These are phyloP conservation scores for Leucosticte australis DNA, from an alignment of 2,113 vertebrate genomes.

Conservation along the genomic window DNA sequence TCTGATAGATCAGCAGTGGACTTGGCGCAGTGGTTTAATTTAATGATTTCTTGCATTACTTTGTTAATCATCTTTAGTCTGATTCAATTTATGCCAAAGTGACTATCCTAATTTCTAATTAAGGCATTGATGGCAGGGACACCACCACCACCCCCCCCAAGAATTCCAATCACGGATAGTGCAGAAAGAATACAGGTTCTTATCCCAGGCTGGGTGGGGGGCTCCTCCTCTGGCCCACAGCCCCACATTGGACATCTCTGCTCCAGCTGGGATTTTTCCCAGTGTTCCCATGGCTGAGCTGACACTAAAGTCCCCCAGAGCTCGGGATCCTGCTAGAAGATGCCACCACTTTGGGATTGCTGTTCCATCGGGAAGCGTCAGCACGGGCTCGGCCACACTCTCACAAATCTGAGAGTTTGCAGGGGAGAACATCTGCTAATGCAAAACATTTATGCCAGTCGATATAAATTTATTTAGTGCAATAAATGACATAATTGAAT, in stretches of 20 bases:
- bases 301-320: not conserved
- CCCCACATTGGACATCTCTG: rapidly evolving
- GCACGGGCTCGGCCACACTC: rapidly evolving
- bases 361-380: rapidly evolving
- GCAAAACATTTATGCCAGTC: constrained; percentile 67
- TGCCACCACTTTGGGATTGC: not conserved
- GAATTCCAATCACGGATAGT: constrained; percentile 47
- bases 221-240: not conserved
- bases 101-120: constrained; percentile 81
- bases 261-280: not conserved
- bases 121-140: constrained; percentile 71
- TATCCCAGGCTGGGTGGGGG: not conserved
- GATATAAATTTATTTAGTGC: constrained; percentile 77
- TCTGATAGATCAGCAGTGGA: constrained; percentile 79
- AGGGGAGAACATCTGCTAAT: constrained; percentile 58
- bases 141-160: not conserved
- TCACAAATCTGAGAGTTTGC: constrained; percentile 22
- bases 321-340: not conserved
- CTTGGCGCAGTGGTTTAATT: constrained; percentile 79
- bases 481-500: constrained; percentile 80
- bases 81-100: constrained; percentile 81
- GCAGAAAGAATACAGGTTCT: not conserved
- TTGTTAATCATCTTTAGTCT: constrained; percentile 83
- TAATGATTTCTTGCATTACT: constrained; percentile 84
- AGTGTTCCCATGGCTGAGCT: rapidly evolving